Percentiles rank a stretch among this genome's conserved stretches.
Conservation (phyloP, 2,888 invertebrate species). For the Oscheius sp. region DNA sequence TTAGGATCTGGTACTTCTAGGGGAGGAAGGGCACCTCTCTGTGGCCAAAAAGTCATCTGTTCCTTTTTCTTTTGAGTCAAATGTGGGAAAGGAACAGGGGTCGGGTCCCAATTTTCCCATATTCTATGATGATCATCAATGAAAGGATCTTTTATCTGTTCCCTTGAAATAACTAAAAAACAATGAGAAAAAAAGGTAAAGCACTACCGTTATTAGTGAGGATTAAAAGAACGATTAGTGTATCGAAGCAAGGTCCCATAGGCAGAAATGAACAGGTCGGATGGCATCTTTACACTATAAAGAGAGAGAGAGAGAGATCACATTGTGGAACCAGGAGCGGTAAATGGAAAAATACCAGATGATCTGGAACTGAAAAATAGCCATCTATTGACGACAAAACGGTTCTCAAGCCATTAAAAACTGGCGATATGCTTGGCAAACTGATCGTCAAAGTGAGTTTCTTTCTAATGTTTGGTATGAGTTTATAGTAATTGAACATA, state of each 20-base stretch:
- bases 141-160: background rate
- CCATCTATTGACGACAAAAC: too few species aligned
- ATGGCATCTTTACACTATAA: constrained; percentile 4
- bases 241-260: too few species aligned
- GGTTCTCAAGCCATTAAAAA: too few species aligned
- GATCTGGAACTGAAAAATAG: too few species aligned
- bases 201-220: background rate
- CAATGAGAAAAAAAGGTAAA: background rate
- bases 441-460: too few species aligned
- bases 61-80: background rate
- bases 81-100: constrained; percentile 8
- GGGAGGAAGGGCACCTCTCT: background rate
- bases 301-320: background rate
- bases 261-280: constrained; percentile 7
- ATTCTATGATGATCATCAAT: background rate
- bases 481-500: too few species aligned
- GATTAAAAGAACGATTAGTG: background rate
- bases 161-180: background rate
- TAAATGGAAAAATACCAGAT: too few species aligned
- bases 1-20: constrained; percentile 33
- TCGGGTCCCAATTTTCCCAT: constrained; percentile 16
- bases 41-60: constrained; percentile 2
- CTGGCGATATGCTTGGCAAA: too few species aligned
- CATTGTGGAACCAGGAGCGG: too few species aligned
- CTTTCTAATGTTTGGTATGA: too few species aligned